Evolutionary conservation across 2,797 vertebrate species (phyloP), one percentile per base, ranked within the genome.

Genomic region (Parotocinclus haroldoi): DNA sequence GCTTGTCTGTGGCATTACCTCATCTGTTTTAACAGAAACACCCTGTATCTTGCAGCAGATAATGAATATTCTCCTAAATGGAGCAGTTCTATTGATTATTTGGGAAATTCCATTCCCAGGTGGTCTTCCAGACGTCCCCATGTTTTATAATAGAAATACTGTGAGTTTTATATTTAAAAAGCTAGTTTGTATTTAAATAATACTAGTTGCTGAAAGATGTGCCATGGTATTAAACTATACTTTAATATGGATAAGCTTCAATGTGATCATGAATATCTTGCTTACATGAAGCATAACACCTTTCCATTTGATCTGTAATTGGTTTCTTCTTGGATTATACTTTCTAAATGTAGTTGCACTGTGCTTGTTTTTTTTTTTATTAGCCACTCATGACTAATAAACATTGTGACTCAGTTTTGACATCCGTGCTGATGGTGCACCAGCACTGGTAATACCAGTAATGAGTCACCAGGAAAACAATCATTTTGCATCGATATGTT

Each of bases 101-200:
- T 46, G 27, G 42, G 14, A 63, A 39, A 10, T 66, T 66, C 8
- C 11, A 38, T 54, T 64, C 37, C 60, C 44, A 63, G 50, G 10
- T 37, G 11, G 69, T 73, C 66, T 72, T 74, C 59, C 72, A 69
- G 9, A 48, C 16, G 9, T 63, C 17, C 40, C 57, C 45, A 11
- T 58, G 57, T 71, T 75, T 74, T 63, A 39, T 75, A 58, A 51
- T 58, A 58, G 54, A 59, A 16, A 59, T 64, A 44, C 44, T 64
- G 56, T 54, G 51, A 55, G 64, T 18, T 36, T 44, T 19, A 38
- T 18, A 17, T 18, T 19, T 10, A 17, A 10, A n/a, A 7, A n/a
- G n/a, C n/a, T n/a, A n/a, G n/a, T n/a, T n/a, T n/a, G n/a, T n/a
- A n/a, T n/a, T n/a, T n/a, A n/a, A n/a, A n/a, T n/a, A n/a, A n/a